Base-by-base conservation (phyloP, 2,113 vertebrate genomes). In the Cryptotis parvus region DNA sequence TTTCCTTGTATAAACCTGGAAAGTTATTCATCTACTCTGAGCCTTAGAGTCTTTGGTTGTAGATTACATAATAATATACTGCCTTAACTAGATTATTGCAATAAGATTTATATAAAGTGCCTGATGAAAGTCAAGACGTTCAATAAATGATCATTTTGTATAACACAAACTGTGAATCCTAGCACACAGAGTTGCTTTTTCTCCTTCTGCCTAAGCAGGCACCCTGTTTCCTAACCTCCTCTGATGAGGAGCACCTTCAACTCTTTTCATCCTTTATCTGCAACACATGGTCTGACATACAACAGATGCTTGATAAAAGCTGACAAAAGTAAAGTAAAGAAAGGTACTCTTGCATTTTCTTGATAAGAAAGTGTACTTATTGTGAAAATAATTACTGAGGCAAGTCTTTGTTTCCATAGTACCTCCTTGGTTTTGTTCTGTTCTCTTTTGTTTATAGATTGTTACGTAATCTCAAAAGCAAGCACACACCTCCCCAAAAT, bases 321-420 rank as follows among this genome's bases (percentile, higher is more conserved):
- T 86, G 52, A 80, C 31, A 73, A 73, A 73, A 69, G 14, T 88
- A 43, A 89, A 90, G 58, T 63, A 33, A 84, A 26, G 37, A 68
- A 39, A 52, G 73, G 31, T 45, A 16, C 12, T 45, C 3, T 49
- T 91, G 20, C 72, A 31, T 72, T 90, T 78, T 49, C 66, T 49
- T 91, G 65, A 70, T 73, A 90, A 63, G 8, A 80, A 22, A 69
- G 43, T 63, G 33, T 31, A 66, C 39, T 49, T 73, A 80, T 8
- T 90, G 43, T 39, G 87, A 90, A 79, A 86, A 76, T 52, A 87
- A 90, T 84, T 63, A 84, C 33, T 43, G 69, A 83, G 69, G 39
- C 16, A 65, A 33, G n/a, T 74, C 68, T 68, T 29, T 31, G 26
- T 65, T 29, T 45, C 10, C 9, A 31, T 9, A 66, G 29, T 49